phyloP scores from a whole-genome alignment of 2,113 vertebrate species.

The Lepisosteus osseus region DNA sequence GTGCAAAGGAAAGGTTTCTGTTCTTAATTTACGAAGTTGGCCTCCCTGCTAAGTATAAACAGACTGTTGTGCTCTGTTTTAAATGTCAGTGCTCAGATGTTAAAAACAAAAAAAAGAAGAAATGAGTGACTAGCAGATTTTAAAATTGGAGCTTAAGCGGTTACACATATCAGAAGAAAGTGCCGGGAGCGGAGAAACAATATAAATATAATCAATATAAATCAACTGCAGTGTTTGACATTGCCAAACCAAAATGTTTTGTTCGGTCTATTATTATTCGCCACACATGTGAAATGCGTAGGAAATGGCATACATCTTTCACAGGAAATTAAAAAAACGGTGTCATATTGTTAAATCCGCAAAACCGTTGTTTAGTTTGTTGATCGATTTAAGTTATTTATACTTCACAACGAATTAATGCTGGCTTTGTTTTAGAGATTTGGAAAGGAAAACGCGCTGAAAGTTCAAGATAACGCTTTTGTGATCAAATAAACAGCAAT shows the following conservation, averaged over 20 bases:
- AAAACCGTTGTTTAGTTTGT: no score
- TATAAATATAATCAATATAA: constrained; percentile 13
- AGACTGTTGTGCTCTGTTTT: constrained; percentile 19
- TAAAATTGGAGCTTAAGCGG: constrained; percentile 18
- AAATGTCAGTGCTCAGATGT: constrained; percentile 19
- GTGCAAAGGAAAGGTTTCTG: constrained; percentile 3
- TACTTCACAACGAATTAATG: no score
- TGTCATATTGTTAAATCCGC: no score
- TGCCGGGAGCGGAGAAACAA: constrained; percentile 14
- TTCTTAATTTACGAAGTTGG: constrained; percentile 15
- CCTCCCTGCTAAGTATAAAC: constrained; percentile 23
- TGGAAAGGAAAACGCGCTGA: no score
- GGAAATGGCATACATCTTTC: constrained; percentile 8
- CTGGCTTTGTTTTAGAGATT: no score
- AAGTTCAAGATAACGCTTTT: no score
- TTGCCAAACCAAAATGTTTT: constrained; percentile 27
- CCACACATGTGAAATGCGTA: constrained; percentile 1
- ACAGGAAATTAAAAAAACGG: background rate
- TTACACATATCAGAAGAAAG: constrained; percentile 29
- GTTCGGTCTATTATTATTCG: constrained; percentile 21
- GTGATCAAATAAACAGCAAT: no score
- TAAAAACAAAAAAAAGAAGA: constrained; percentile 2
- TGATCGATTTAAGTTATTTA: no score
- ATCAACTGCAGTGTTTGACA: constrained; percentile 22
- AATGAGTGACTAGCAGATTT: constrained; percentile 20